Evolutionary conservation across 2,888 invertebrate species (phyloP).

Genomic region (Liopterus haemorrhoidalis): DNA sequence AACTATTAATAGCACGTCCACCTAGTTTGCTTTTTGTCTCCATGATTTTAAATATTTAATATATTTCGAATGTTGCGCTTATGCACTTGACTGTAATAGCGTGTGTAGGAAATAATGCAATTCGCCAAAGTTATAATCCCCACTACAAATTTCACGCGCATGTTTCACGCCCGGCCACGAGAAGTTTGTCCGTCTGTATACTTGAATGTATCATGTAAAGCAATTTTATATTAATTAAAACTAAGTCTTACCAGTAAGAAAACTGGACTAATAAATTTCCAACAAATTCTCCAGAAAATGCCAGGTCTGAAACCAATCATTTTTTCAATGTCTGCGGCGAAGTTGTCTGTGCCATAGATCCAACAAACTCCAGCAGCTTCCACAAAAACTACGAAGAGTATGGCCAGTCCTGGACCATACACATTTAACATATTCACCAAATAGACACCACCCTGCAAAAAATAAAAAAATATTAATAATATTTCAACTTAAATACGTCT

Average conservation of each 20-base stretch:
- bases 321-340: constrained; percentile 71
- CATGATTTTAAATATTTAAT: no score
- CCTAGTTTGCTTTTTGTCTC: no score
- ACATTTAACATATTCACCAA: constrained; percentile 81
- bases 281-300: constrained; percentile 75
- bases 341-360: constrained; percentile 80
- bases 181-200: no score
- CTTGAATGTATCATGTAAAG: not conserved
- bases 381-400: constrained; percentile 85
- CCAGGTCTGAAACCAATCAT: constrained; percentile 79
- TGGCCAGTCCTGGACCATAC: constrained; percentile 81
- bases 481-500: constrained; percentile 14
- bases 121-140: no score
- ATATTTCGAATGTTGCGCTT: no score
- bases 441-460: constrained; percentile 73
- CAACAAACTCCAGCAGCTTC: constrained; percentile 86
- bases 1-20: no score
- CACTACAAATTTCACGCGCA: no score
- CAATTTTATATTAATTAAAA: not conserved
- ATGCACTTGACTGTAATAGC: no score
- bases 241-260: constrained; percentile 63
- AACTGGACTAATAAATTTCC: constrained; percentile 81
- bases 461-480: constrained; percentile 21
- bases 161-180: no score
- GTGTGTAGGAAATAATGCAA: no score